Evolutionary conservation across 2,888 invertebrate genomes (phyloP).

Genomic region (Lamproptera curius): DNA sequence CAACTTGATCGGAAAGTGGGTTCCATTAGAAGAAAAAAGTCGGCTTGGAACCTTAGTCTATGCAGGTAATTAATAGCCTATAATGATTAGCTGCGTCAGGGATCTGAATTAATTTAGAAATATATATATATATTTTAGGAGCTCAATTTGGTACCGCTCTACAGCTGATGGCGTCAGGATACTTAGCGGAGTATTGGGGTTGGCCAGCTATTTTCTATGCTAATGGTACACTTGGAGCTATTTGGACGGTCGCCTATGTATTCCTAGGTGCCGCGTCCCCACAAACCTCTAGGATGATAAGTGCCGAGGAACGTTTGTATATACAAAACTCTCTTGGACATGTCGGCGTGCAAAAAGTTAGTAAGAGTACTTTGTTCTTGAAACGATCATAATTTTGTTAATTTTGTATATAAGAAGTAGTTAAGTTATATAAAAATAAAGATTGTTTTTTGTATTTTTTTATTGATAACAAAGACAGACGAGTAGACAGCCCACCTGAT

Average conservation of each 20-base stretch:
- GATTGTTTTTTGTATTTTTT: no score
- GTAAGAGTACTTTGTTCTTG: not conserved
- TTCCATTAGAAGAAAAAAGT: conserved; percentile 74
- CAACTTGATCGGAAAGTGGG: conserved; percentile 86
- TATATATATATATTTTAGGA: conserved; percentile 47
- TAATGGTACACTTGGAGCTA: conserved; percentile 71
- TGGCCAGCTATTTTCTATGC: conserved; percentile 85
- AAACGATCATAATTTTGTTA: no score
- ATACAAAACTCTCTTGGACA: conserved; percentile 77
- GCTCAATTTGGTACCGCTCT: conserved; percentile 78
- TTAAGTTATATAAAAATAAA: no score
- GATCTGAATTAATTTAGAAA: conserved; percentile 2
- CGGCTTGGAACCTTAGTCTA: conserved; percentile 60
- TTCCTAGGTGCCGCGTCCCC: conserved; percentile 83
- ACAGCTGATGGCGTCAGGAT: conserved; percentile 71
- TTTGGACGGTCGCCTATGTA: conserved; percentile 76
- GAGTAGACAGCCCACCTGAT: no score
- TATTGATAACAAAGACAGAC: no score
- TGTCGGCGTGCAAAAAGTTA: conserved; percentile 46
- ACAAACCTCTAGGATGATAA: conserved; percentile 74
- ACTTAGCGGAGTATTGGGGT: conserved; percentile 63
- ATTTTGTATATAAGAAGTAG: no score
- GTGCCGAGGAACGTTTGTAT: conserved; percentile 80
- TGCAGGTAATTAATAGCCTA: conserved; percentile 43
- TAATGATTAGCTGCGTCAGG: no score